phyloP scores from a whole-genome alignment of 2,888 invertebrate genomes.

The Cataglyphis livida region DNA sequence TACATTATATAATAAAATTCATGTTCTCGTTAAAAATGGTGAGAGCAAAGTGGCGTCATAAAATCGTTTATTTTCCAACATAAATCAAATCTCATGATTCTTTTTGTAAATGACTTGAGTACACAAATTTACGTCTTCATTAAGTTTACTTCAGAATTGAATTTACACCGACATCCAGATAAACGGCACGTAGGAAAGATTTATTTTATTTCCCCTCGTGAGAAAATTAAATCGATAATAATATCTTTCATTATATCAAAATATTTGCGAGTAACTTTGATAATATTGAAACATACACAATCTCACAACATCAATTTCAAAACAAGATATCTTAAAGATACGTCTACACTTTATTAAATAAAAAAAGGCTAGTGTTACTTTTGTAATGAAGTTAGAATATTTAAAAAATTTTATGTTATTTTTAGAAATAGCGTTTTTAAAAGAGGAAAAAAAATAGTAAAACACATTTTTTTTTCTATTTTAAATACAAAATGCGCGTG shows the following conservation, averaged over 20 bases:
- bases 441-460: too few species aligned
- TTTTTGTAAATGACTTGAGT: not conserved
- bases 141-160: not conserved
- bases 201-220: not conserved
- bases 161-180: not conserved
- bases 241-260: not conserved
- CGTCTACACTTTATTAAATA: not conserved
- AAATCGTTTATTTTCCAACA: not conserved
- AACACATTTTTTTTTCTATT: not conserved
- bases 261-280: not conserved
- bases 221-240: not conserved
- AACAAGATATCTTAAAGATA: not conserved
- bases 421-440: not conserved
- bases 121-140: slow-evolving; percentile 14
- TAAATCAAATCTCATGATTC: not conserved
- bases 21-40: slow-evolving; percentile 12
- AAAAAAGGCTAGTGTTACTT: not conserved
- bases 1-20: slow-evolving; percentile 18
- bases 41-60: not conserved
- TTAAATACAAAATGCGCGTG: not conserved
- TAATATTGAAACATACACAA: not conserved
- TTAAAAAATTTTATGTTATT: not conserved
- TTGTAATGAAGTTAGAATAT: not conserved
- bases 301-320: not conserved
- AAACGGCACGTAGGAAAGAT: not conserved